Evolutionary conservation across 2,113 vertebrate species (phyloP).

Genomic region (Tyto alba): DNA sequence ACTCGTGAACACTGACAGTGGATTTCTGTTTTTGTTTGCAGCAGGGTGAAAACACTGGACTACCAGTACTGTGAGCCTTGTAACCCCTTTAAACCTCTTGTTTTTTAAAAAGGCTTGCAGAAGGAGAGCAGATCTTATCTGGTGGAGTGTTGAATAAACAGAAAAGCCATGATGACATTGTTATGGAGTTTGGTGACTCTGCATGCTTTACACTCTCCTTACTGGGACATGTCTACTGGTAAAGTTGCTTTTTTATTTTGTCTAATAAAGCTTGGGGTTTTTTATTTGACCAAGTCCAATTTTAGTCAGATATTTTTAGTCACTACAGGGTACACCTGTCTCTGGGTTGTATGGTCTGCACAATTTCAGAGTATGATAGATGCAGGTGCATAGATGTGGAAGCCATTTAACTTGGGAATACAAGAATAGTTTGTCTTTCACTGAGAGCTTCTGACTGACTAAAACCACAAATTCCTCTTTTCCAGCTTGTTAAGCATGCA

Average conservation of each 20-base stretch:
- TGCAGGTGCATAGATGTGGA: background rate
- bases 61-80: constrained; percentile 54
- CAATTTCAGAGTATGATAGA: rapidly evolving
- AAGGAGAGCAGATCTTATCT: constrained; percentile 96
- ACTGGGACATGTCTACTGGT: constrained; percentile 98
- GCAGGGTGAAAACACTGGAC: constrained; percentile 46
- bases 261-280: background rate
- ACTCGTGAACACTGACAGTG: background rate
- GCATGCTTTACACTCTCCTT: constrained; percentile 94
- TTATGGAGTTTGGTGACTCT: constrained; percentile 96
- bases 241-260: constrained; percentile 14
- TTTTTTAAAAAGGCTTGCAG: constrained; percentile 85
- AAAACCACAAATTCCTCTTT: background rate
- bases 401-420: background rate
- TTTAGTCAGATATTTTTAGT: background rate
- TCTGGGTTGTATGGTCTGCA: background rate
- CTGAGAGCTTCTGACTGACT: background rate
- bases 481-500: background rate
- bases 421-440: background rate
- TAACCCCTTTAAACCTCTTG: constrained; percentile 57
- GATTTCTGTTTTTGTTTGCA: constrained; percentile 53
- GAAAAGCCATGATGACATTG: constrained; percentile 97
- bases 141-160: constrained; percentile 97
- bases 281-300: background rate
- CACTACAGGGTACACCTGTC: background rate